Conservation (phyloP, 2,113 vertebrate genomes). For the Poeciliopsis prolifica region DNA sequence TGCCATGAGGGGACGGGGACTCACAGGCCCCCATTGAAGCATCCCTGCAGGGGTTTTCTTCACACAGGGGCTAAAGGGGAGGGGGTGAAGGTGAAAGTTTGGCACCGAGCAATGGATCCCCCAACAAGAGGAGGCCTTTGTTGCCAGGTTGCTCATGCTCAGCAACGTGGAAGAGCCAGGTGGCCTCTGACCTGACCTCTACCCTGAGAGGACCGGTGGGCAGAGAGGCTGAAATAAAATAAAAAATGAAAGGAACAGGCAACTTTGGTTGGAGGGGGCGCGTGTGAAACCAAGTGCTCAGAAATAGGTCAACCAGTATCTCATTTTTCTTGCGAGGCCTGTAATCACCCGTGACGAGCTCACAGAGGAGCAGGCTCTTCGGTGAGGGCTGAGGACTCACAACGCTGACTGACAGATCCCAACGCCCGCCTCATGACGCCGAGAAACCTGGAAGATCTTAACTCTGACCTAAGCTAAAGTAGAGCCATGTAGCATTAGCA, state of each 20-base stretch:
- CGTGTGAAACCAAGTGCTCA: constrained; percentile 73
- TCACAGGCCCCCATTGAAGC: constrained; percentile 85
- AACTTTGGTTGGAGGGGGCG: constrained; percentile 43
- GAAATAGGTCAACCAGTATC: constrained; percentile 78
- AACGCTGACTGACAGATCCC: constrained; percentile 47
- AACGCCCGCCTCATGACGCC: constrained; percentile 45
- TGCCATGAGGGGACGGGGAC: constrained; percentile 73
- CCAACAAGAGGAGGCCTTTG: constrained; percentile 82
- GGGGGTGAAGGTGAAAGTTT: constrained; percentile 78
- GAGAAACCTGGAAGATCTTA: constrained; percentile 42
- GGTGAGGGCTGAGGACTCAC: constrained; percentile 49
- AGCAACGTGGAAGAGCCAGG: constrained; percentile 76
- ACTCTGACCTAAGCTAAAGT: background rate
- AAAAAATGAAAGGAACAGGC: constrained; percentile 36
- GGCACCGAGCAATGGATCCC: constrained; percentile 56
- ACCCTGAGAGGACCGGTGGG: constrained; percentile 58
- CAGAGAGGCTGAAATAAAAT: constrained; percentile 72
- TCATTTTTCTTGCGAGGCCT: constrained; percentile 78
- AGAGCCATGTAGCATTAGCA: too few relatives aligned
- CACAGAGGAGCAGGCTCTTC: constrained; percentile 70
- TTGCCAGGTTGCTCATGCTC: constrained; percentile 83
- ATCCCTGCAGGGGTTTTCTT: constrained; percentile 82
- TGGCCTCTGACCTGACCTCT: constrained; percentile 91
- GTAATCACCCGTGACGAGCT: constrained; percentile 77
- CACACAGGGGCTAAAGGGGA: constrained; percentile 52